Percentiles rank a stretch among this genome's conserved stretches.
Evolutionary conservation across 2,113 vertebrate genomes (phyloP).

Genomic region (Calyptomena viridis): DNA sequence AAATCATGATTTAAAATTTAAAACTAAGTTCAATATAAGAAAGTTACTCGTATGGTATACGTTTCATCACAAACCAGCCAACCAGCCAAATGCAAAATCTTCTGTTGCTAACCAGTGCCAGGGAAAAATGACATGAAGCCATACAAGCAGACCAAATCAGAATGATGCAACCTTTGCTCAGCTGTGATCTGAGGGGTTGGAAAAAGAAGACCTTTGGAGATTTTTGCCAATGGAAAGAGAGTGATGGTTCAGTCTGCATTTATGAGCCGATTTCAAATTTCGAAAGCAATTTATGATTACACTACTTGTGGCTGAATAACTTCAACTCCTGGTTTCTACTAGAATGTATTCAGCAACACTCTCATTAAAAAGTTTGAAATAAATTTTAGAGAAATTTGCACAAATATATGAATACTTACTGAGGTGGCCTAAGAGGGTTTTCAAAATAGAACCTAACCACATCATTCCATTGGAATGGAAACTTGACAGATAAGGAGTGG

Average conservation of each 20-base stretch:
- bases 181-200: not conserved
- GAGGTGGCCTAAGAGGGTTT: not conserved
- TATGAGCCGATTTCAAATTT: not conserved
- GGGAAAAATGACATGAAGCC: not conserved
- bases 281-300: not conserved
- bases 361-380: not conserved
- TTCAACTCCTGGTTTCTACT: not conserved
- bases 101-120: not conserved
- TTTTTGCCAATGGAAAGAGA: not conserved
- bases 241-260: fast-evolving
- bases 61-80: not conserved
- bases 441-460: not conserved
- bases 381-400: not conserved
- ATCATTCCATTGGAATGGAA: not conserved
- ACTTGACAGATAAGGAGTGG: not conserved
- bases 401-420: not conserved
- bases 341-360: not conserved
- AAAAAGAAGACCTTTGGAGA: not conserved
- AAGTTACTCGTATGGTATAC: not conserved
- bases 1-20: not conserved
- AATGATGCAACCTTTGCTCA: not conserved
- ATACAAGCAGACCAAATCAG: not conserved
- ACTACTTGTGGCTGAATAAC: not conserved
- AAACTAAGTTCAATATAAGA: not conserved
- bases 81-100: not conserved